Conservation (phyloP, 2,888 invertebrate species). For the Palloptera scutellata region DNA sequence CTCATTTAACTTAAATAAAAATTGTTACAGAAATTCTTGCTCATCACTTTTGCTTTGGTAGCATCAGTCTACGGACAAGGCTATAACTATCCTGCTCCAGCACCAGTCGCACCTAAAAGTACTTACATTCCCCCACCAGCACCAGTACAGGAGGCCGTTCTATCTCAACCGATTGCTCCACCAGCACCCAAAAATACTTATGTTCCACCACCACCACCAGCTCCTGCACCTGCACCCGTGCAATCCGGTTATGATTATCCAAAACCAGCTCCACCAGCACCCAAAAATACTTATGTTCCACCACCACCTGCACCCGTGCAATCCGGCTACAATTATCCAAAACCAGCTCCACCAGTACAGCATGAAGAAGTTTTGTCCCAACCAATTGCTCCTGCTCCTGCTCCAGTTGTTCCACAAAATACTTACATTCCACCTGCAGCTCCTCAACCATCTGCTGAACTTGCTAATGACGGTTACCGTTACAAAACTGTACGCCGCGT, state of each 20-base stretch:
- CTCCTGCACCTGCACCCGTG: slow-evolving; percentile 15
- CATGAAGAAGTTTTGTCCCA: slow-evolving; percentile 7
- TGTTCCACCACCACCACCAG: slow-evolving; percentile 1
- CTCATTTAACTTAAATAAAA: background rate
- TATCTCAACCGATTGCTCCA: slow-evolving; percentile 8
- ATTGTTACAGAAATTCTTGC: background rate
- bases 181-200: slow-evolving; percentile 12
- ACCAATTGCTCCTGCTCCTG: slow-evolving; percentile 16
- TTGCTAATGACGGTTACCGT: slow-evolving; percentile 18
- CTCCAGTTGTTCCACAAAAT: slow-evolving; percentile 27
- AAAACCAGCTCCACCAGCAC: slow-evolving; percentile 25
- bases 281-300: too few species aligned
- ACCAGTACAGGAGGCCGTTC: slow-evolving; percentile 4
- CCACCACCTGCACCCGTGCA: too few species aligned
- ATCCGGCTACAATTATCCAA: slow-evolving; percentile 2
- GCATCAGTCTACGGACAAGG: slow-evolving; percentile 28
- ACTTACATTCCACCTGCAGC: slow-evolving; percentile 20
- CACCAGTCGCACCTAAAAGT: background rate
- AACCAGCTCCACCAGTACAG: slow-evolving; percentile 13
- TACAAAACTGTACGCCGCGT: slow-evolving; percentile 25
- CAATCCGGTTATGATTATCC: slow-evolving; percentile 14
- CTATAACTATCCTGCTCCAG: slow-evolving; percentile 33
- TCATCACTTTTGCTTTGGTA: slow-evolving; percentile 22
- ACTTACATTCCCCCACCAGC: slow-evolving; percentile 22
- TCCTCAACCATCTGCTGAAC: background rate